Conservation (phyloP, 2,888 invertebrate genomes). For the Listrodromus nycthemerus region DNA sequence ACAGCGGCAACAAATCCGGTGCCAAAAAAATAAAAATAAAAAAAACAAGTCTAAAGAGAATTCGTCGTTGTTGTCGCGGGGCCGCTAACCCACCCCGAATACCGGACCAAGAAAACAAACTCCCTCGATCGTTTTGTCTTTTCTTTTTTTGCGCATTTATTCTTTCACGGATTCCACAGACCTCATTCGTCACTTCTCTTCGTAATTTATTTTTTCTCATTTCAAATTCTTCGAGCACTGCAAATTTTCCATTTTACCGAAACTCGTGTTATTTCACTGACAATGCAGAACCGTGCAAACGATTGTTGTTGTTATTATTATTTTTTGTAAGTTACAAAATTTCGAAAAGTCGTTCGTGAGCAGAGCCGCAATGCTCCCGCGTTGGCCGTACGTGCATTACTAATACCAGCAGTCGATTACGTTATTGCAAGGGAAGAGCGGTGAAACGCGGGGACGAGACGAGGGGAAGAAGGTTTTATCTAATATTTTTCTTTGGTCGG, state of each 20-base stretch:
- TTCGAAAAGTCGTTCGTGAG: constrained; percentile 12
- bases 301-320: no score
- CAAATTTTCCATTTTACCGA: constrained; percentile 20
- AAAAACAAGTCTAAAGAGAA: constrained; percentile 13
- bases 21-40: constrained; percentile 40
- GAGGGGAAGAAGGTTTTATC: constrained; percentile 55
- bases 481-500: constrained; percentile 76
- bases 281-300: no score
- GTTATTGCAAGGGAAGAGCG: constrained; percentile 36
- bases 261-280: background rate
- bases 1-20: constrained; percentile 50
- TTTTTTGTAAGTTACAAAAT: background rate
- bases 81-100: constrained; percentile 3
- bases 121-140: background rate
- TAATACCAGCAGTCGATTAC: constrained; percentile 15
- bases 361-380: constrained; percentile 42
- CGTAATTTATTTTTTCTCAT: background rate
- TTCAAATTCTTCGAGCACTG: constrained; percentile 15
- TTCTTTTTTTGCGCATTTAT: background rate
- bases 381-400: constrained; percentile 26
- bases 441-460: background rate
- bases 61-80: constrained; percentile 43
- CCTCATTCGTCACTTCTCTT: constrained; percentile 11
- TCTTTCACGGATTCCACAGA: constrained; percentile 7
- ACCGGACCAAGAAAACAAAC: constrained; percentile 13